Evolutionary conservation across 1,140 invertebrate genomes (phyloP).

Genomic region (Brachionus sp.): DNA sequence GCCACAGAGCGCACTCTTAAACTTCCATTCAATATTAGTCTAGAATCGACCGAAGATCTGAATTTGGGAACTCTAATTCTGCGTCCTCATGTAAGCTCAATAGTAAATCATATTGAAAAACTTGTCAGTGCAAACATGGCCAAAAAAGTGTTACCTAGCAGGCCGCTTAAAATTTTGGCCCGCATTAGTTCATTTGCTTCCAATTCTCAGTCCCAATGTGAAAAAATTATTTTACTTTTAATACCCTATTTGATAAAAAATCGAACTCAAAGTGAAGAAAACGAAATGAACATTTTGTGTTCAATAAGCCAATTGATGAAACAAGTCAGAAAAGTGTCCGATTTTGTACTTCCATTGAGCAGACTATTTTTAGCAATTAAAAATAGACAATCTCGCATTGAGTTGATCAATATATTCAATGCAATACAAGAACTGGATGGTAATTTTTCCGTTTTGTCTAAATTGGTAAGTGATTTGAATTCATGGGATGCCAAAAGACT

Average conservation of each 20-base stretch:
- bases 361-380: neutral
- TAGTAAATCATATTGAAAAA: slow-evolving; percentile 70
- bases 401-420: neutral
- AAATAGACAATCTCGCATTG: slow-evolving; percentile 35
- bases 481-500: slow-evolving; percentile 77
- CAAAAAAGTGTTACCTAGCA: slow-evolving; percentile 63
- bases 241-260: slow-evolving; percentile 41
- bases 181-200: slow-evolving; percentile 52
- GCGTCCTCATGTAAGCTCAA: slow-evolving; percentile 68
- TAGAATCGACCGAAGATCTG: neutral
- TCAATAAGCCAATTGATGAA: slow-evolving; percentile 22
- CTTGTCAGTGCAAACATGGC: slow-evolving; percentile 61
- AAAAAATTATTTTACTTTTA: slow-evolving; percentile 33
- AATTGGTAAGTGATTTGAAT: slow-evolving; percentile 65
- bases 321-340: neutral
- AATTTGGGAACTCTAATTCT: slow-evolving; percentile 73
- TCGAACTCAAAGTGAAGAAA: slow-evolving; percentile 36
- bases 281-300: slow-evolving; percentile 23
- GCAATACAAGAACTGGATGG: neutral
- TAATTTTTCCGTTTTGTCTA: neutral
- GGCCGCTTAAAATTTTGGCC: slow-evolving; percentile 74
- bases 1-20: neutral
- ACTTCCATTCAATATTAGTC: slow-evolving; percentile 12
- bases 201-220: slow-evolving; percentile 22
- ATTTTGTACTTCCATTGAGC: slow-evolving; percentile 30